These are phyloP conservation scores for Podilymbus podiceps DNA, from an alignment of 2,113 vertebrate species.

Conservation along the genomic window DNA sequence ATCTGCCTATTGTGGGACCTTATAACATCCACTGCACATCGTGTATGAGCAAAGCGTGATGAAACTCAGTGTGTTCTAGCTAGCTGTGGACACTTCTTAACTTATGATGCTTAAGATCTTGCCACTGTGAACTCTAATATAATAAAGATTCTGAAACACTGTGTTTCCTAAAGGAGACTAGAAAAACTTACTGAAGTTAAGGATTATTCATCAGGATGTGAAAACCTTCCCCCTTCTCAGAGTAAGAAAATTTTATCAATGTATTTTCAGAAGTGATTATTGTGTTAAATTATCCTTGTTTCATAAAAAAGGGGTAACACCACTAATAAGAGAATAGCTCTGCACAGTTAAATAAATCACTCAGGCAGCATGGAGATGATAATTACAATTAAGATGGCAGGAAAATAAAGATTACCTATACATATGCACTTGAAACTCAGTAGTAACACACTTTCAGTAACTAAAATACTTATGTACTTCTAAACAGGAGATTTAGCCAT, in stretches of 20 bases:
- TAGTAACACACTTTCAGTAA: neutral
- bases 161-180: neutral
- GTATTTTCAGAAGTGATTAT: neutral
- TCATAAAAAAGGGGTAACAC: neutral
- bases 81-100: neutral
- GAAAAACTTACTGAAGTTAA: neutral
- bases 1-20: neutral
- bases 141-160: neutral
- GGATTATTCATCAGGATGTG: neutral
- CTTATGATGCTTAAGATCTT: neutral
- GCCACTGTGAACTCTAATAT: neutral
- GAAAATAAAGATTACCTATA: neutral
- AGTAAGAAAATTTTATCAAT: neutral
- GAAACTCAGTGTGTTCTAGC: neutral
- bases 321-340: neutral
- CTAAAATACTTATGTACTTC: neutral
- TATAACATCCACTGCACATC: neutral
- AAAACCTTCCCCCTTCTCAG: neutral
- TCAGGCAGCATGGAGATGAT: neutral
- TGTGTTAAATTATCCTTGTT: conserved; percentile 5
- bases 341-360: neutral
- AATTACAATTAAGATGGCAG: conserved; percentile 22
- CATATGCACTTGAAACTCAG: neutral
- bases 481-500: neutral
- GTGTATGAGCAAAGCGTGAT: neutral